Conservation (phyloP, 2,888 invertebrate species). For the Tenthredo mesomela region DNA sequence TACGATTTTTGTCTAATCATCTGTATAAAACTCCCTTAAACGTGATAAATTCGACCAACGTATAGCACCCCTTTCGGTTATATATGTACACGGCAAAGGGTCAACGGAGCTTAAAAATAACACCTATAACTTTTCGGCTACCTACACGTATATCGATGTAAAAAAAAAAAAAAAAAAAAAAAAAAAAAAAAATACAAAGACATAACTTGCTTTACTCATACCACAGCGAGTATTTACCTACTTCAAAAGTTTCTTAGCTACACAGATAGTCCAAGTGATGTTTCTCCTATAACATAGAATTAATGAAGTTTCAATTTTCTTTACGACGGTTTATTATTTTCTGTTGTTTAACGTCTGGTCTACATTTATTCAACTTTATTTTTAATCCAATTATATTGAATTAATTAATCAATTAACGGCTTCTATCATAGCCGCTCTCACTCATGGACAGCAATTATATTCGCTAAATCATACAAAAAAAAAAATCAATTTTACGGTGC, state of each 20-base stretch:
- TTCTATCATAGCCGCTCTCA: background rate
- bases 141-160: background rate
- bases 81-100: slow-evolving; percentile 1
- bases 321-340: background rate
- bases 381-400: background rate
- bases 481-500: background rate
- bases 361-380: background rate
- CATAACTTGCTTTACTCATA: background rate
- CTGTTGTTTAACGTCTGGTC: background rate
- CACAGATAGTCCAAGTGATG: background rate
- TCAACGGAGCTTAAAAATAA: slow-evolving; percentile 29
- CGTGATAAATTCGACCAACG: background rate
- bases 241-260: background rate
- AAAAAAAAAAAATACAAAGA: too few relatives aligned
- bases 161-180: background rate
- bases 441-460: background rate
- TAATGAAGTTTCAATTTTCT: background rate
- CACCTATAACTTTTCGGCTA: background rate
- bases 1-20: too few relatives aligned
- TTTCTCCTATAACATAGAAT: background rate
- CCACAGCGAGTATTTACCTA: background rate
- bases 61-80: background rate
- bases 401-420: background rate
- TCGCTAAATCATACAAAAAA: too few relatives aligned
- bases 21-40: background rate